Evolutionary conservation across 2,888 invertebrate genomes (phyloP), one percentile per base, ranked within the genome.

Genomic region (Ichneumoninae sp.): DNA sequence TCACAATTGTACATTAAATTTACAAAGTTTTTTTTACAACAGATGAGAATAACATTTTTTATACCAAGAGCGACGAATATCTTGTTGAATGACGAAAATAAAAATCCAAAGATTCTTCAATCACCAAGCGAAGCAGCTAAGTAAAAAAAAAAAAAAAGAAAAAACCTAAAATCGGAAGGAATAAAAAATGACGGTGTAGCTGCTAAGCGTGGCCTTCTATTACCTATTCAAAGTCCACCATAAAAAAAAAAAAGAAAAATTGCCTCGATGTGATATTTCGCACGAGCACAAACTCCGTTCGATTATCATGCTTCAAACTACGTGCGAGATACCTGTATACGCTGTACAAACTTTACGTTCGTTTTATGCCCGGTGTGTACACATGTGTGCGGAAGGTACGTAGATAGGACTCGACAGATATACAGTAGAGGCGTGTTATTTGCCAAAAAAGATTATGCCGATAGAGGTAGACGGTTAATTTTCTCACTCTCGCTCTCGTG

Each of bases 381-480:
- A 7, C 16, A n/a, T 52, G 26, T 40, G 52, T 60, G 62, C 22
- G 19, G 13, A 33, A 79, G 50, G 40, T 50, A 69, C 30, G 47
- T 22, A 19, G 22, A 70, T 70, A 71, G 47, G 19, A 36, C 13
- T 22, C 30, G 65, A 47, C 62, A 71, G 68, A 80, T 66, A 77
- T 65, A 68, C 26, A 26, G 76, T 22, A 66, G 75, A 74, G 30
- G 60, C 83, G 86, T 89, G 87, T 90, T 90, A 90, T 90, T 90
- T 89, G 89, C 84, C 89, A 84, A 90, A 90, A 89, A 89, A 87
- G 88, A 88, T 87, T 83, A 86, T 72, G 76, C 82, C 86, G 89
- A 90, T 90, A 89, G 84, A 82, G 66, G 62, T 19, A 44, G 71
- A 72, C 65, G 79, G 66, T 33, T n/a, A 8, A 60, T 57, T 68